Evolutionary conservation across 2,113 vertebrate genomes (phyloP), one percentile per base, ranked within the genome.

Genomic region (Spea bombifrons): DNA sequence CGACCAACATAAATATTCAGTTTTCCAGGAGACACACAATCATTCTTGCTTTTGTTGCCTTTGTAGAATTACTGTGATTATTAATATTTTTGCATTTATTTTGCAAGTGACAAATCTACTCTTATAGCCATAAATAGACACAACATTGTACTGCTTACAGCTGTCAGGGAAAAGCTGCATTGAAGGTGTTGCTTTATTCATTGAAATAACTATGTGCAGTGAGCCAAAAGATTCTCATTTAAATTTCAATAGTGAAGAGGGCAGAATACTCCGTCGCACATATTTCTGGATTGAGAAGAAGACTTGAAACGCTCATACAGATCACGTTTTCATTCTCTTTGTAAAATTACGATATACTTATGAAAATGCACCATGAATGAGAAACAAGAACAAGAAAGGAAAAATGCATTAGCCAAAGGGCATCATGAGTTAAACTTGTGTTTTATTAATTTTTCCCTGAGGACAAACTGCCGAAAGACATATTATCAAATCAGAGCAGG

Each of bases 1-100:
- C 43, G 66, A 61, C 75, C 55, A 76, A 70, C 45, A 76, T 69
- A 70, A 69, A 76, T 76, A 76, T 76, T 76, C 66, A 76, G 43
- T 76, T 70, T 76, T 76, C n/a, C 8, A 5, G n/a, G 9, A 69
- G 69, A 76, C 53, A 49, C 65, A 67, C 68, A 76, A 69, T 57
- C 75, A 76, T 76, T 76, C 48, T 46, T 52, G 73, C 73, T 66
- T 76, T 70, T 59, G 75, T 69, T 69, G 65, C 52, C 44, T 69
- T 44, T 61, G 75, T 69, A 69, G 66, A 69, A 61, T 30, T 76
- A 45, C 67, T 76, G 52, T 69, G 75, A 76, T 76, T 76, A 76
- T 70, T 76, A 76, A 55, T 76, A 45, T 68, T 46, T 53, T 1
- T 45, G 12, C 30, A 30, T 6, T 3, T 53, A 57, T 69, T 68